Evolutionary conservation across 2,797 vertebrate genomes (phyloP).

Genomic region (Epinephelus awoara): DNA sequence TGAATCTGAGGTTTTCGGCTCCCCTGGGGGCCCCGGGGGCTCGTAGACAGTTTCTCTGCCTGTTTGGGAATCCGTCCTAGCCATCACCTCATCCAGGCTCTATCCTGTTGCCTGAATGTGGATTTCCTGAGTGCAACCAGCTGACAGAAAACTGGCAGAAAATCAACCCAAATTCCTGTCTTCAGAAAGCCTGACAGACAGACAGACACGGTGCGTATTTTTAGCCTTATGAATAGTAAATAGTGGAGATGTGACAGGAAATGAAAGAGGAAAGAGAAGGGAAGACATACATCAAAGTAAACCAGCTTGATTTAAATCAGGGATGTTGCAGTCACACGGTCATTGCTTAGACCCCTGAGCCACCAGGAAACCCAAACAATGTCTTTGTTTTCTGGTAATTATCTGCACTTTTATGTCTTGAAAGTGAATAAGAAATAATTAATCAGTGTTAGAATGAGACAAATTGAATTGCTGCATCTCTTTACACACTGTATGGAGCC

Average conservation of each 20-base stretch:
- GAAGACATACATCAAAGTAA: background rate
- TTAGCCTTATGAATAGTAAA: background rate
- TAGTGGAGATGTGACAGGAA: background rate
- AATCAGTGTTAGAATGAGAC: background rate
- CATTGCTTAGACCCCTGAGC: background rate
- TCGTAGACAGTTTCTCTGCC: background rate
- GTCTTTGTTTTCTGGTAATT: constrained; percentile 6
- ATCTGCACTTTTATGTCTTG: background rate
- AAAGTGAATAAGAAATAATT: background rate
- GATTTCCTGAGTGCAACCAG: background rate
- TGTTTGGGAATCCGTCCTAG: background rate
- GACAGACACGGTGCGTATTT: background rate
- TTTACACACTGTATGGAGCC: background rate
- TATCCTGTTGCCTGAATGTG: background rate
- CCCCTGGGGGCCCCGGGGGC: no score
- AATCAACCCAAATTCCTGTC: background rate
- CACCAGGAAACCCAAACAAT: background rate
- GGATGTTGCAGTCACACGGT: background rate
- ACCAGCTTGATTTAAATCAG: no score
- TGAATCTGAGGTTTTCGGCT: constrained; percentile 2
- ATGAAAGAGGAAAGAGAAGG: background rate
- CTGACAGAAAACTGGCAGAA: constrained; percentile 5
- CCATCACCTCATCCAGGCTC: background rate
- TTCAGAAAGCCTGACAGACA: background rate
- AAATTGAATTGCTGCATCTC: background rate